phyloP scores from a whole-genome alignment of 2,888 invertebrate species.

The Ichneumoninae sp. region DNA sequence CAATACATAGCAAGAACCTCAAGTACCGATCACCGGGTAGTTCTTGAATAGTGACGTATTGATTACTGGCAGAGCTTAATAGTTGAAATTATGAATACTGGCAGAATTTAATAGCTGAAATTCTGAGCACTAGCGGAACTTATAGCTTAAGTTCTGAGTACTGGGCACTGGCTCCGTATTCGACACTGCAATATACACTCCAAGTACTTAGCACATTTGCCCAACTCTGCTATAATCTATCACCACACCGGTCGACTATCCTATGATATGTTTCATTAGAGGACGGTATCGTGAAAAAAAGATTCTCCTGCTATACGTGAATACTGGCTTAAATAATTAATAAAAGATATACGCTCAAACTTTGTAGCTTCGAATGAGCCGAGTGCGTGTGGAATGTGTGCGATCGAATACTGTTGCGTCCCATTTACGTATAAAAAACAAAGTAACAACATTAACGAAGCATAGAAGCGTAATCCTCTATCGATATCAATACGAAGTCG shows the following conservation, averaged over 20 bases:
- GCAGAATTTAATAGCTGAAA: no score
- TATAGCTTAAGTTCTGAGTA: no score
- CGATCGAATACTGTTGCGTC: background rate
- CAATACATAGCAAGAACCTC: background rate
- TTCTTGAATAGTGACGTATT: no score
- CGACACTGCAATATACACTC: no score
- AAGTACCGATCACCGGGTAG: background rate
- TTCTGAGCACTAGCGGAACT: no score
- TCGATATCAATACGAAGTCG: conserved; percentile 23
- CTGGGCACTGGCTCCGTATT: no score
- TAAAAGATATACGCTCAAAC: conserved; percentile 19
- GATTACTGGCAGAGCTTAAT: no score
- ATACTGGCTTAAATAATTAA: conserved; percentile 52
- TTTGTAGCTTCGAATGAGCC: background rate
- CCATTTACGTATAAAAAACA: background rate
- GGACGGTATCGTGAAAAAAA: background rate
- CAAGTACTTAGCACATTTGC: background rate
- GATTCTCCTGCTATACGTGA: conserved; percentile 16
- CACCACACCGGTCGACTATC: background rate
- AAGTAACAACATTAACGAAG: background rate
- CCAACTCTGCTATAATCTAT: background rate
- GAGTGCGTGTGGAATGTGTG: background rate
- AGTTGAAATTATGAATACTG: no score
- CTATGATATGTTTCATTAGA: conserved; percentile 24
- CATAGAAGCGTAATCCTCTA: conserved; percentile 1